These are phyloP conservation scores for Apis laboriosa DNA, from an alignment of 1,140 invertebrate genomes.

Conservation along the genomic window DNA sequence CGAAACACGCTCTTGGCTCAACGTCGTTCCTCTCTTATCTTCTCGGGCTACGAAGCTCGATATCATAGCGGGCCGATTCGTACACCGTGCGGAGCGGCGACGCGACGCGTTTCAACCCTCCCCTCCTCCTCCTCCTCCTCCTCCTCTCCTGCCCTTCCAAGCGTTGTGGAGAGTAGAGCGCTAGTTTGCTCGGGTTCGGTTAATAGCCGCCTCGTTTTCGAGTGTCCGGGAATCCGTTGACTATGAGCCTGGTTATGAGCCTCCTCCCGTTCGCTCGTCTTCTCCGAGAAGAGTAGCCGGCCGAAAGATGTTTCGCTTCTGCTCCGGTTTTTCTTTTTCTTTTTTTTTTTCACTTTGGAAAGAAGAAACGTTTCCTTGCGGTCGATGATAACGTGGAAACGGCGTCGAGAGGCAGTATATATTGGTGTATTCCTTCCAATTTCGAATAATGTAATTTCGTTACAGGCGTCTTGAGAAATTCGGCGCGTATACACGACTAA, in stretches of 20 bases:
- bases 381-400: too few species aligned
- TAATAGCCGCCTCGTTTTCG: neutral
- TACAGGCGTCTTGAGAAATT: too few species aligned
- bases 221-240: neutral
- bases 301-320: neutral
- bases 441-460: too few species aligned
- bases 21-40: slow-evolving; percentile 55
- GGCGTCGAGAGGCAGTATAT: too few species aligned
- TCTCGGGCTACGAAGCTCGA: slow-evolving; percentile 63
- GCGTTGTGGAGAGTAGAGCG: neutral
- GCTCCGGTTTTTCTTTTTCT: neutral
- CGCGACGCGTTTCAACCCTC: slow-evolving; percentile 47
- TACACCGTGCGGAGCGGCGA: slow-evolving; percentile 20
- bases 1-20: neutral
- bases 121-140: neutral
- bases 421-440: too few species aligned
- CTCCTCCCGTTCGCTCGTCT: neutral
- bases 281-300: neutral
- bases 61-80: slow-evolving; percentile 66
- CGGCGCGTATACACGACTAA: too few species aligned
- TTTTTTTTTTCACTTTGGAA: too few species aligned
- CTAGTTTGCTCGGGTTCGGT: neutral
- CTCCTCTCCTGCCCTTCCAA: neutral
- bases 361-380: too few species aligned
- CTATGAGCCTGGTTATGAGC: neutral